These are phyloP conservation scores for Penaeus monodon DNA, from an alignment of 2,888 invertebrate genomes.

Conservation along the genomic window DNA sequence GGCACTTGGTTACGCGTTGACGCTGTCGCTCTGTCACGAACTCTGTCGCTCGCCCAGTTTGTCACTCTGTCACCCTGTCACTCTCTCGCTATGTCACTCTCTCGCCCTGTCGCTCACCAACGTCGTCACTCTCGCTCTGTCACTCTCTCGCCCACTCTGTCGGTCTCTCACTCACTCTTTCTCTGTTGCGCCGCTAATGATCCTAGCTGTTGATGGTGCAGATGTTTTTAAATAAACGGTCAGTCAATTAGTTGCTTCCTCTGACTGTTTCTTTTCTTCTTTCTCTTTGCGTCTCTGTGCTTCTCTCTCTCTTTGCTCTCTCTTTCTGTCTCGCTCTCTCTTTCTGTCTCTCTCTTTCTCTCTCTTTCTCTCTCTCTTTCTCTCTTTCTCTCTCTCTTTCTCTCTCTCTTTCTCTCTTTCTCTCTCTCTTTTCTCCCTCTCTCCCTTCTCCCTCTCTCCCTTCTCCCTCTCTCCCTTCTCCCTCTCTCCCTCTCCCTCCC, in stretches of 20 bases:
- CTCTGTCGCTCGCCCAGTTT: conserved; percentile 15
- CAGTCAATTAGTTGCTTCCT: background rate
- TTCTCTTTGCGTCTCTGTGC: background rate
- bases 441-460: background rate
- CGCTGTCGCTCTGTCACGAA: conserved; percentile 13
- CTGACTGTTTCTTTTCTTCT: background rate
- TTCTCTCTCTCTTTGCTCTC: background rate
- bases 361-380: too few species aligned
- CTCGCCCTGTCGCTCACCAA: background rate
- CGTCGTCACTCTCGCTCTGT: background rate
- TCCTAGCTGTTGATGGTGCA: background rate
- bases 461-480: background rate
- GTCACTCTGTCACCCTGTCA: conserved; percentile 20
- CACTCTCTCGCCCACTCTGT: background rate
- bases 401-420: background rate
- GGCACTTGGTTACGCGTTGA: too few species aligned
- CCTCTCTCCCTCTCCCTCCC: background rate
- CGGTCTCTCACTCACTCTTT: conserved; percentile 12
- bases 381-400: too few species aligned
- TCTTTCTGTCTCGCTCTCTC: background rate
- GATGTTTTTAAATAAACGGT: too few species aligned
- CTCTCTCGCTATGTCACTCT: conserved; percentile 4
- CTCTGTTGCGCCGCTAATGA: background rate
- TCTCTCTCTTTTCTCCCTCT: background rate
- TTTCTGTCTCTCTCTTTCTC: background rate